Evolutionary conservation across 2,888 invertebrate genomes (phyloP).

Genomic region (Penaeus monodon): DNA sequence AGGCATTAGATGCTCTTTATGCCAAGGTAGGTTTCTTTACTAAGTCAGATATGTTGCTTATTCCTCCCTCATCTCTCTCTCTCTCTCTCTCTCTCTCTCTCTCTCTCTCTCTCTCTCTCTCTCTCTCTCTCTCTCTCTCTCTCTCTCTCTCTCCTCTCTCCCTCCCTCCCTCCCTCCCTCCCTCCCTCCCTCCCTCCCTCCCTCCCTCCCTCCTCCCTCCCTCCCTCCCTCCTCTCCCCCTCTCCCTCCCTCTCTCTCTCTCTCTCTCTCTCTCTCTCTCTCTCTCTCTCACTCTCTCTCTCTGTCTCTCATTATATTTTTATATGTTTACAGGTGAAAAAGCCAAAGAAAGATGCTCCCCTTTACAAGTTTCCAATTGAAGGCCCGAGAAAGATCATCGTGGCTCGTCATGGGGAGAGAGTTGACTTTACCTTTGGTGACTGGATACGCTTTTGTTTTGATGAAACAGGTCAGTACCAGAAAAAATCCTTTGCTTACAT

Average conservation of each 20-base stretch:
- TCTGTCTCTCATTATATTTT: neutral
- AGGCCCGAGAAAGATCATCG: constrained; percentile 73
- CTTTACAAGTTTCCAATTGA: constrained; percentile 61
- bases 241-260: too few species aligned
- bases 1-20: constrained; percentile 51
- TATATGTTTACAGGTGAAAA: constrained; percentile 38
- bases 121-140: constrained; percentile 8
- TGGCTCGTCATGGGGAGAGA: constrained; percentile 93
- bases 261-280: too few species aligned
- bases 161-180: neutral
- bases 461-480: constrained; percentile 72
- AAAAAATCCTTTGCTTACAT: too few species aligned
- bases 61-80: neutral
- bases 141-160: neutral
- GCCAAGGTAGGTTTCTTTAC: constrained; percentile 43
- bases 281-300: too few species aligned
- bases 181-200: too few species aligned
- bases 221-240: too few species aligned
- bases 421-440: constrained; percentile 93
- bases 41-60: neutral
- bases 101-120: constrained; percentile 9
- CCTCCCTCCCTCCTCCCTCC: too few species aligned
- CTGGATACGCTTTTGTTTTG: constrained; percentile 91
- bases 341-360: constrained; percentile 57
- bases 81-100: neutral